A percentile compares a stretch with the other conserved stretches of the same genome.
These are phyloP conservation scores for Pristionchus maxplancki DNA, from an alignment of 2,888 invertebrate genomes.

Conservation along the genomic window DNA sequence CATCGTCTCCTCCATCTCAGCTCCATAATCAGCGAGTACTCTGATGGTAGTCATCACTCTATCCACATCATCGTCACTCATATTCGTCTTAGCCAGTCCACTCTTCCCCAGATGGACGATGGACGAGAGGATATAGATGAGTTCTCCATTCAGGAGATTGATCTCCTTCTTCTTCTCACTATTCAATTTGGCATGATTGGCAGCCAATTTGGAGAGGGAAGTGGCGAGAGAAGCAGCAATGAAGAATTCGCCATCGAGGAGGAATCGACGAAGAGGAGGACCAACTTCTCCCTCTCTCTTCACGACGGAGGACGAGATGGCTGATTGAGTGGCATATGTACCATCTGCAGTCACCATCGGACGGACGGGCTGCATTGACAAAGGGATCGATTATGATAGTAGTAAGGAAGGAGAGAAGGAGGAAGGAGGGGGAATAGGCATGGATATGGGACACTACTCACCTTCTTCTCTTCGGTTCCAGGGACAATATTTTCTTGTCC, in stretches of 20 bases:
- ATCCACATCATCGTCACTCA: conserved; percentile 96
- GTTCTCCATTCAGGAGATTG: conserved; percentile 83
- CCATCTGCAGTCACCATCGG: conserved; percentile 96
- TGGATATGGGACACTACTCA: conserved; percentile 46
- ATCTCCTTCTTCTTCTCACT: conserved; percentile 46
- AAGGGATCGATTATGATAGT: conserved; percentile 30
- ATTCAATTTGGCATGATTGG: conserved; percentile 82
- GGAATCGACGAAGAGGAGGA: conserved; percentile 81
- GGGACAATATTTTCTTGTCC: conserved; percentile 79
- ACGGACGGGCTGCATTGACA: conserved; percentile 79
- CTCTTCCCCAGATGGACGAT: conserved; percentile 91
- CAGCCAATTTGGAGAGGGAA: conserved; percentile 91
- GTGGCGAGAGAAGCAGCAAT: conserved; percentile 93
- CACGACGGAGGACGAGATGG: conserved; percentile 82
- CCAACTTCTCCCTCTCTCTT: background rate
- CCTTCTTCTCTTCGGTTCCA: conserved; percentile 53
- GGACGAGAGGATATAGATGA: conserved; percentile 90
- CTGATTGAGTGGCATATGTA: conserved; percentile 98
- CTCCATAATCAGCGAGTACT: conserved; percentile 51
- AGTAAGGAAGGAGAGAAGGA: background rate
- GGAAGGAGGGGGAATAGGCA: background rate
- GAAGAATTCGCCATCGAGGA: conserved; percentile 96
- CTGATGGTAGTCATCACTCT: conserved; percentile 48
- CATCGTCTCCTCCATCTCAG: conserved; percentile 48
- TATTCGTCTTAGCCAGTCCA: conserved; percentile 79